These are phyloP conservation scores for Phalacrocorax aristotelis DNA, from an alignment of 2,113 vertebrate species.

Conservation along the genomic window DNA sequence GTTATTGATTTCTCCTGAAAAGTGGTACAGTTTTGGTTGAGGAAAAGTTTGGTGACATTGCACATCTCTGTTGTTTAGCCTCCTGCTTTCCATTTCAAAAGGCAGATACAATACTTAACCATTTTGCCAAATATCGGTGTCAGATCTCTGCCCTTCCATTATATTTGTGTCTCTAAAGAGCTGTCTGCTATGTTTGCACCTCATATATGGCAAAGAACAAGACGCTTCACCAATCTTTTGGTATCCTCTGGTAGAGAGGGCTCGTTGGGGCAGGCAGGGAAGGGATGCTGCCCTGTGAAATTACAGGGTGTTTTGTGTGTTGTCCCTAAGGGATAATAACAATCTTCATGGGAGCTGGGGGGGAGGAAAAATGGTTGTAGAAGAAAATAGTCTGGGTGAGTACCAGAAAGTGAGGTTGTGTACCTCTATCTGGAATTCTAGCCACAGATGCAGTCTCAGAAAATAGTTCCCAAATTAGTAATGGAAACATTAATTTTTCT, in stretches of 20 bases:
- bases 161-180: background rate
- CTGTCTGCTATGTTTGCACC: background rate
- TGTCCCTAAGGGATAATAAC: background rate
- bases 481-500: conserved; percentile 24
- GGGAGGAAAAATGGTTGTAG: background rate
- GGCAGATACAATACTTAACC: background rate
- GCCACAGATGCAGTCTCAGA: background rate
- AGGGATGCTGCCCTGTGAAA: background rate
- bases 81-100: background rate
- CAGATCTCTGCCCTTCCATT: background rate
- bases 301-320: background rate
- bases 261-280: background rate
- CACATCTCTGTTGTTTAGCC: background rate
- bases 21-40: background rate
- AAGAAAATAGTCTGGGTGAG: background rate
- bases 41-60: background rate
- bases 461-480: conserved; percentile 41
- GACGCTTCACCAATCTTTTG: background rate
- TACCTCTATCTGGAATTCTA: background rate
- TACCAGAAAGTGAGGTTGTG: background rate
- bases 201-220: background rate
- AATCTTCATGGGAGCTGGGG: background rate
- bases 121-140: background rate
- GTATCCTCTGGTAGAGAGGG: background rate
- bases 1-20: background rate